phyloP scores from a whole-genome alignment of 2,888 invertebrate genomes.

The Amiota mariae region DNA sequence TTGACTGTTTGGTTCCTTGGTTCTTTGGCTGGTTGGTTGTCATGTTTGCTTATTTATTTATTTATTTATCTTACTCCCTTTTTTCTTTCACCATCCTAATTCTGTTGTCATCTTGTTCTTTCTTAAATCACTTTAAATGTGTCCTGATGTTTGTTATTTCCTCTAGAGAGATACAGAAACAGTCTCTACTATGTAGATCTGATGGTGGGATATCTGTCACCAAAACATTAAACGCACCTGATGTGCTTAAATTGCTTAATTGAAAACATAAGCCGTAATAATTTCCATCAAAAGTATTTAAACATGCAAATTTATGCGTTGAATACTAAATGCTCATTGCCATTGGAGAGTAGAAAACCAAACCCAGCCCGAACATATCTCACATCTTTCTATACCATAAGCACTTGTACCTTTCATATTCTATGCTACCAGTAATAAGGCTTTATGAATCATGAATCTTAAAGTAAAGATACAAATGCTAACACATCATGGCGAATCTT shows the following conservation, averaged over 20 bases:
- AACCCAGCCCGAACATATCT: too few species aligned
- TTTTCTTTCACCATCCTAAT: not conserved
- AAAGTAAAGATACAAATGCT: too few species aligned
- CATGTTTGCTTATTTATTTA: too few species aligned
- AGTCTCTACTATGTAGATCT: too few species aligned
- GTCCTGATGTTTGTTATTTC: slow-evolving; percentile 2
- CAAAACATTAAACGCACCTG: slow-evolving; percentile 61
- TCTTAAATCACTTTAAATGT: not conserved
- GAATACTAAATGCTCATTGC: slow-evolving; percentile 24
- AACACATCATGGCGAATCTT: not conserved
- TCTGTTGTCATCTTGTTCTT: too few species aligned
- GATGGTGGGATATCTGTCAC: not conserved
- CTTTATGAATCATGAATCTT: too few species aligned
- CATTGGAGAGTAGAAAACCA: not conserved
- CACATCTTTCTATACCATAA: too few species aligned
- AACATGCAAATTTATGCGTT: slow-evolving; percentile 60
- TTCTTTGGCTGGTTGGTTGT: not conserved
- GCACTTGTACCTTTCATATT: too few species aligned
- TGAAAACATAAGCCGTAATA: slow-evolving; percentile 66
- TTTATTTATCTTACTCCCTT: too few species aligned
- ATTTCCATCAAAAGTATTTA: slow-evolving; percentile 48
- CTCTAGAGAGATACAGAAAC: too few species aligned
- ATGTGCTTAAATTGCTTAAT: slow-evolving; percentile 64
- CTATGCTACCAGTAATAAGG: too few species aligned
- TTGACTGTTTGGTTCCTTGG: too few species aligned